Evolutionary conservation across 1,140 invertebrate species (phyloP), one percentile per base, ranked within the genome.

Genomic region (Caerostris extrusa): DNA sequence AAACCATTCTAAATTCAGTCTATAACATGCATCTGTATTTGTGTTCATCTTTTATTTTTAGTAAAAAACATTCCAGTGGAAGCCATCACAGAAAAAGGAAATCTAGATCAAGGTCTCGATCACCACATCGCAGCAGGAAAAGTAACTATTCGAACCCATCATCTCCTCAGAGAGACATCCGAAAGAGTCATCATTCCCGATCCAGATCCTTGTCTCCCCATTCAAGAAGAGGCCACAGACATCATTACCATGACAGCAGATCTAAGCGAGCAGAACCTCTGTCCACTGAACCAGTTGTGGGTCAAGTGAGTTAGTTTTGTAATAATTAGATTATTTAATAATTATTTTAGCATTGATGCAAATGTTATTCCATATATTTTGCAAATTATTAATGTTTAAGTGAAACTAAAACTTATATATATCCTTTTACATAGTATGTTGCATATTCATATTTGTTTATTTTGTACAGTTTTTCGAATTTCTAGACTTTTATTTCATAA

Each of bases 281-380:
- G 14, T 95, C 95, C 10, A 5, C 91, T 17, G 95, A 94, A 91
- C 95, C 94, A 55, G 94, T 94, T 86, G 95, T 91, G 82, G 95
- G 94, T 95, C 95, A 61, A 96, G 96, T 94, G 90, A 67, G 5
- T 85, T 50, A 50, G 3, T 34, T 71, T 7, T 71, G 19, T 71
- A 34, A 50, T 67, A 34, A 17, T 64, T 64, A 4, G 12, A 5
- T 64, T 17, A 14, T 10, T 17, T 64, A 17, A 17, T 14, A 64
- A 64, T 10, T 1, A 60, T 60, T 60, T 60, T 60, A 10, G 58
- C 10, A 60, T 7, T 10, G 10, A 60, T 60, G 3, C 7, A 60
- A 10, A 7, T 60, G 58, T 7, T 7, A 60, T 34, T 34, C 58
- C 58, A 10, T 60, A 10, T 60, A 10, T 7, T n/a, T 7, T 10